phyloP scores from a whole-genome alignment of 2,797 vertebrate species.

The Trachurus trachurus region DNA sequence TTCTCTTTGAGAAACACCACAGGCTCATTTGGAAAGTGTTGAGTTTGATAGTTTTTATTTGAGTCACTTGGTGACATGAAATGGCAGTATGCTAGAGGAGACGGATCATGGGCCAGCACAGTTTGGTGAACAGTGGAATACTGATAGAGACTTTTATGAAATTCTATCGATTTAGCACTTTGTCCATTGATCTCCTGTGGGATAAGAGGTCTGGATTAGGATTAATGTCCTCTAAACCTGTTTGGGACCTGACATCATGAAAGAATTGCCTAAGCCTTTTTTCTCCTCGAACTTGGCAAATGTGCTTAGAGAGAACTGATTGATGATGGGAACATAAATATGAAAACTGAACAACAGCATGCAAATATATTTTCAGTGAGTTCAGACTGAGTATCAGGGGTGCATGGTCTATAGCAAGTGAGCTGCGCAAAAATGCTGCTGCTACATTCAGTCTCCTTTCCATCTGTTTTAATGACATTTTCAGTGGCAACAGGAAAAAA shows the following conservation, averaged over 20 bases:
- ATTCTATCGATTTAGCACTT: conserved; percentile 77
- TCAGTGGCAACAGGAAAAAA: not conserved
- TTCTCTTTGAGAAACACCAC: conserved; percentile 19
- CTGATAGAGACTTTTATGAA: conserved; percentile 75
- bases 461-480: not conserved
- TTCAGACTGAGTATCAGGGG: not conserved
- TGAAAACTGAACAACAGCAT: conserved; percentile 65
- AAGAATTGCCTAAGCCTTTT: conserved; percentile 54
- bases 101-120: conserved; percentile 62
- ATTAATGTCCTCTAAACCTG: conserved; percentile 75
- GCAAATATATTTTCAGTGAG: conserved; percentile 7
- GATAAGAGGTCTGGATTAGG: conserved; percentile 72
- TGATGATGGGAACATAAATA: conserved; percentile 69
- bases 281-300: conserved; percentile 54
- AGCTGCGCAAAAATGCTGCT: not conserved
- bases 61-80: conserved; percentile 31
- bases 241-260: conserved; percentile 71
- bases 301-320: conserved; percentile 67
- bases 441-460: not conserved
- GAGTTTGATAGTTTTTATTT: conserved; percentile 36
- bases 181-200: conserved; percentile 70
- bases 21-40: conserved; percentile 11
- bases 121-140: conserved; percentile 63
- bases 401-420: conserved; percentile 1
- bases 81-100: conserved; percentile 33